Percentiles rank a stretch among this genome's conserved stretches.
Evolutionary conservation across 1,140 invertebrate species (phyloP).

Genomic region (Hycleus phaleratus): DNA sequence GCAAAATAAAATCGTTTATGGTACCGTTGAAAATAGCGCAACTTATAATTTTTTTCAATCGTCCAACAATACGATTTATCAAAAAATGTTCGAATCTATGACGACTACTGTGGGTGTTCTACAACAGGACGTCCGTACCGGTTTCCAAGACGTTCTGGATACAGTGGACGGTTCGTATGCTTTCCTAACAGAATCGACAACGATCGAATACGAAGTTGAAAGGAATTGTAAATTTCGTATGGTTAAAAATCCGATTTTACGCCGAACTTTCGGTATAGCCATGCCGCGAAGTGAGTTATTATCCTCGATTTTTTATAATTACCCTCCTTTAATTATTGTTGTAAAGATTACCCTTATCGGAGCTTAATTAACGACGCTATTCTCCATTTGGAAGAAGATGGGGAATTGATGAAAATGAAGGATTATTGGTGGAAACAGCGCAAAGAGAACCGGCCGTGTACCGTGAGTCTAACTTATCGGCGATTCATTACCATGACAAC

Average conservation of each 20-base stretch:
- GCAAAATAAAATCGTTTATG: conserved; percentile 84
- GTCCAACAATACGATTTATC: conserved; percentile 63
- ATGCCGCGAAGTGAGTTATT: conserved; percentile 55
- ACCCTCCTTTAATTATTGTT: background rate
- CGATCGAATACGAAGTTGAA: conserved; percentile 68
- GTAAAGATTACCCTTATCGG: conserved; percentile 59
- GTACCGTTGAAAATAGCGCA: conserved; percentile 60
- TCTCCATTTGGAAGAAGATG: conserved; percentile 71
- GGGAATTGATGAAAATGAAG: conserved; percentile 65
- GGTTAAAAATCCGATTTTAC: conserved; percentile 65
- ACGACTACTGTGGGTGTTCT: conserved; percentile 61
- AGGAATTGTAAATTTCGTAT: conserved; percentile 66
- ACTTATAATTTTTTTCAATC: conserved; percentile 63
- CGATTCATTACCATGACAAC: too few species aligned
- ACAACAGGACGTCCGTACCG: conserved; percentile 69
- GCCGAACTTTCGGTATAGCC: conserved; percentile 73
- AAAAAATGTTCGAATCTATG: conserved; percentile 66
- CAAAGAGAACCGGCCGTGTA: conserved; percentile 29
- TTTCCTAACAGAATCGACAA: conserved; percentile 77
- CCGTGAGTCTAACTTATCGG: background rate
- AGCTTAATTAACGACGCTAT: conserved; percentile 65
- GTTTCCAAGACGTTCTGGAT: conserved; percentile 69
- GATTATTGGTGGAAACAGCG: conserved; percentile 76
- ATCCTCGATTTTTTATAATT: conserved; percentile 14
- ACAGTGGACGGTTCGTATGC: conserved; percentile 59